Conservation (phyloP, 2,888 invertebrate species). For the Proisotoma minuta region DNA sequence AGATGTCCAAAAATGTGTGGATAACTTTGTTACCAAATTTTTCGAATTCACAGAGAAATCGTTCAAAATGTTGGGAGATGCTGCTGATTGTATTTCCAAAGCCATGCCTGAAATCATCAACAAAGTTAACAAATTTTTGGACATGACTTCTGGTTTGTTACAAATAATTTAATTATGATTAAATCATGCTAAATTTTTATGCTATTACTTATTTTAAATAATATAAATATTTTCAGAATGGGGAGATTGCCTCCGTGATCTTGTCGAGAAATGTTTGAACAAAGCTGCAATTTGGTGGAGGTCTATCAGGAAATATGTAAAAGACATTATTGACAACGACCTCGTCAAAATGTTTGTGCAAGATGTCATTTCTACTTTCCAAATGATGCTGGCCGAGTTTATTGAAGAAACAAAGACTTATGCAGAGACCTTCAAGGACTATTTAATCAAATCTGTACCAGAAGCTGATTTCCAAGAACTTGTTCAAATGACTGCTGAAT, state of each 20-base stretch:
- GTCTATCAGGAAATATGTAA: conserved; percentile 10
- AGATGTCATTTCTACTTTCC: conserved; percentile 55
- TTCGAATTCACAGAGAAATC: conserved; percentile 51
- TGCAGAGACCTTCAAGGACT: conserved; percentile 50
- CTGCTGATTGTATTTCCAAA: conserved; percentile 20
- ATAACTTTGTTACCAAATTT: conserved; percentile 51
- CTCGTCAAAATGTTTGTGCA: conserved; percentile 52
- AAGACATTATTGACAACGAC: conserved; percentile 25
- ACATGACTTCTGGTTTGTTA: conserved; percentile 18
- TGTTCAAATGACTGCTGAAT: conserved; percentile 58
- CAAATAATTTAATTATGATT: neutral
- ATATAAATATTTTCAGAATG: conserved; percentile 48
- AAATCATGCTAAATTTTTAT: neutral
- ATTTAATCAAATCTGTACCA: conserved; percentile 31
- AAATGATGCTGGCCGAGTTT: conserved; percentile 54
- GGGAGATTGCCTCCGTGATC: conserved; percentile 50
- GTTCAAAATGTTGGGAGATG: conserved; percentile 18
- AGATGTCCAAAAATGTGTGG: conserved; percentile 47
- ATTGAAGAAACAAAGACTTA: conserved; percentile 55
- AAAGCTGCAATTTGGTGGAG: conserved; percentile 26
- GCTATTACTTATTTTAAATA: neutral
- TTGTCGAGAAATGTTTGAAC: conserved; percentile 40
- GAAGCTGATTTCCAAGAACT: conserved; percentile 59
- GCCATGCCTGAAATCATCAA: conserved; percentile 26
- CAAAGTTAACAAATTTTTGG: conserved; percentile 27